Evolutionary conservation across 1,140 invertebrate genomes (phyloP).

Genomic region (Penaeus chinensis): DNA sequence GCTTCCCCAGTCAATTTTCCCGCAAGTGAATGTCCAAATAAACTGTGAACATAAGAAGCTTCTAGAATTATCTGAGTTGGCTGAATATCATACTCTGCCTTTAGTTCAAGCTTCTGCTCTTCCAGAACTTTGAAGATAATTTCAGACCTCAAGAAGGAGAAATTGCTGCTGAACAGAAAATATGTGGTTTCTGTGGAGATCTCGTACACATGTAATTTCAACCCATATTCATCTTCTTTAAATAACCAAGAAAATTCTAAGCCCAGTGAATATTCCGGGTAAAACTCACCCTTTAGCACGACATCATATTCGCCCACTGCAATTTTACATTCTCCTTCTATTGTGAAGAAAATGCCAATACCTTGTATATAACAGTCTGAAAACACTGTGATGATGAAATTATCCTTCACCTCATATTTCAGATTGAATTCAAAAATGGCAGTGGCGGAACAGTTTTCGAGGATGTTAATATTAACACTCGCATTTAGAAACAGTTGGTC

Average conservation of each 20-base stretch:
- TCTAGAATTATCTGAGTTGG: background rate
- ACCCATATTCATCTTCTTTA: too few species aligned
- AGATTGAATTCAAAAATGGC: background rate
- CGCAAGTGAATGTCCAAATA: background rate
- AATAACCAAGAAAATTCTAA: too few species aligned
- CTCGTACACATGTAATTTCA: too few species aligned
- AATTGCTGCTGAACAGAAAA: background rate
- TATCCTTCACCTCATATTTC: conserved; percentile 9
- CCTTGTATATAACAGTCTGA: too few species aligned
- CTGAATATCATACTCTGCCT: background rate
- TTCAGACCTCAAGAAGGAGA: background rate
- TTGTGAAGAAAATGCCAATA: too few species aligned
- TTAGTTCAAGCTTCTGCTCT: background rate
- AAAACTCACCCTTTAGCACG: too few species aligned
- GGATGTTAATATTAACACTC: background rate
- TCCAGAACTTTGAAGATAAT: background rate
- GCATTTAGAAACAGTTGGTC: background rate
- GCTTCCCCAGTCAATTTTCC: background rate
- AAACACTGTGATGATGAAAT: background rate
- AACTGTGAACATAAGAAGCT: background rate
- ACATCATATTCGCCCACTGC: too few species aligned
- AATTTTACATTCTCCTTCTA: too few species aligned
- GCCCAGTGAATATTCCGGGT: too few species aligned
- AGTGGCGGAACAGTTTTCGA: background rate
- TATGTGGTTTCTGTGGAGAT: too few species aligned